Evolutionary conservation across 2,888 invertebrate genomes (phyloP).

Genomic region (Cyrtodaria siliqua): DNA sequence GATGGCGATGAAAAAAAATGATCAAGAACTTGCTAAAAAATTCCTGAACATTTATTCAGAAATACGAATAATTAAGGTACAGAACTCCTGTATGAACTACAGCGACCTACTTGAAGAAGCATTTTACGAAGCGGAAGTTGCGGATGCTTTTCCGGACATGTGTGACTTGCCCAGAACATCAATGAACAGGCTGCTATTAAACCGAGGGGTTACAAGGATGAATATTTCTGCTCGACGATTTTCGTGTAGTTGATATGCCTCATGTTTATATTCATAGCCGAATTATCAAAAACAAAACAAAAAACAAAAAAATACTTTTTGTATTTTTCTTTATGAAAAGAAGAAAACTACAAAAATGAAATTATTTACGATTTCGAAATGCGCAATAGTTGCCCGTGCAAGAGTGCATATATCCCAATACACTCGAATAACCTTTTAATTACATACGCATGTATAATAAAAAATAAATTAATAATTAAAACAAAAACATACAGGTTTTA

Average conservation of each 20-base stretch:
- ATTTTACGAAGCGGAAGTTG: conserved; percentile 39
- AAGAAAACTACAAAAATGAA: too few species aligned
- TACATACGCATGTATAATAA: too few species aligned
- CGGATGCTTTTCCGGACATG: conserved; percentile 38
- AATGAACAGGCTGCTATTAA: conserved; percentile 31
- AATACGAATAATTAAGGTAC: conserved; percentile 40
- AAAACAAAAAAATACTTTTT: too few species aligned
- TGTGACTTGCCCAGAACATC: conserved; percentile 40
- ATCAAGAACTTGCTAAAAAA: conserved; percentile 38
- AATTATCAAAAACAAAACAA: too few species aligned
- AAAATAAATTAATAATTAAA: too few species aligned
- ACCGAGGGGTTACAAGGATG: conserved; percentile 43
- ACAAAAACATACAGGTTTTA: too few species aligned
- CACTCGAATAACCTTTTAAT: too few species aligned
- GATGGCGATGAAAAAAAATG: conserved; percentile 35
- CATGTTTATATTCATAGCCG: too few species aligned
- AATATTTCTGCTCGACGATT: conserved; percentile 47
- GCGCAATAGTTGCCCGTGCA: too few species aligned
- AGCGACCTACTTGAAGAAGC: conserved; percentile 50
- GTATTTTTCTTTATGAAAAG: too few species aligned
- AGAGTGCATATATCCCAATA: too few species aligned
- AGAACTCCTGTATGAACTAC: conserved; percentile 35
- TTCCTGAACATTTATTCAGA: conserved; percentile 33
- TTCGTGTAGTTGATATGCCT: conserved; percentile 31
- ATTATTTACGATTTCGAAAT: too few species aligned